These are phyloP conservation scores for Tinea trinotella DNA, from an alignment of 2,888 invertebrate species.

Conservation along the genomic window DNA sequence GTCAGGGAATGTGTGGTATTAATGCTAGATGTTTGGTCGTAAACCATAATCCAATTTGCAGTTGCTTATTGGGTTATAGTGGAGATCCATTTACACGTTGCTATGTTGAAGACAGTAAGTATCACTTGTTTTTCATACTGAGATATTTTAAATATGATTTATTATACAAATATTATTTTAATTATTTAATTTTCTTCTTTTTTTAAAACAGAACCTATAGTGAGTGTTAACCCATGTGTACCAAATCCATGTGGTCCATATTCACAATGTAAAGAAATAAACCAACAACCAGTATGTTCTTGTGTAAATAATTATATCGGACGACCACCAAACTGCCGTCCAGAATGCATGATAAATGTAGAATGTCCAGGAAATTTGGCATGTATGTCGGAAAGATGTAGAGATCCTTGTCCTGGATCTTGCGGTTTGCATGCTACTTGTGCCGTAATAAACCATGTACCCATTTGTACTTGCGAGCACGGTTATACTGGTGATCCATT, in stretches of 20 bases:
- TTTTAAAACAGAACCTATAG: slow-evolving; percentile 50
- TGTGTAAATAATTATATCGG: slow-evolving; percentile 83
- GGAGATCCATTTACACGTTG: slow-evolving; percentile 87
- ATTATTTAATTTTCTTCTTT: slow-evolving; percentile 22
- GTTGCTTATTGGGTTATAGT: slow-evolving; percentile 77
- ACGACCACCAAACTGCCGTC: slow-evolving; percentile 83
- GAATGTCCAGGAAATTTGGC: slow-evolving; percentile 81
- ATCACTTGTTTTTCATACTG: slow-evolving; percentile 21
- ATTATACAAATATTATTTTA: background rate
- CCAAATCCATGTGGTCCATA: slow-evolving; percentile 86
- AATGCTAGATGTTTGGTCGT: slow-evolving; percentile 85
- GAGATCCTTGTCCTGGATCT: slow-evolving; percentile 81
- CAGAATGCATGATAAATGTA: slow-evolving; percentile 81
- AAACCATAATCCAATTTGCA: slow-evolving; percentile 85
- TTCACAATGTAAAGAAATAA: slow-evolving; percentile 78
- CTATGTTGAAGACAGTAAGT: slow-evolving; percentile 75
- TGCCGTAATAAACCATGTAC: slow-evolving; percentile 78
- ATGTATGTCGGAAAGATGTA: slow-evolving; percentile 80
- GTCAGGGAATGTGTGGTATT: slow-evolving; percentile 81
- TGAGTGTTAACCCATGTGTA: slow-evolving; percentile 73
- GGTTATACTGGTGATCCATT: slow-evolving; percentile 86
- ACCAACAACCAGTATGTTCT: slow-evolving; percentile 80
- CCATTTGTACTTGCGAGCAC: slow-evolving; percentile 79
- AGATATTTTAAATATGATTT: background rate
- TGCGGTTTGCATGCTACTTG: slow-evolving; percentile 82